phyloP scores from a whole-genome alignment of 2,113 vertebrate species.

The Callospermophilus lateralis region DNA sequence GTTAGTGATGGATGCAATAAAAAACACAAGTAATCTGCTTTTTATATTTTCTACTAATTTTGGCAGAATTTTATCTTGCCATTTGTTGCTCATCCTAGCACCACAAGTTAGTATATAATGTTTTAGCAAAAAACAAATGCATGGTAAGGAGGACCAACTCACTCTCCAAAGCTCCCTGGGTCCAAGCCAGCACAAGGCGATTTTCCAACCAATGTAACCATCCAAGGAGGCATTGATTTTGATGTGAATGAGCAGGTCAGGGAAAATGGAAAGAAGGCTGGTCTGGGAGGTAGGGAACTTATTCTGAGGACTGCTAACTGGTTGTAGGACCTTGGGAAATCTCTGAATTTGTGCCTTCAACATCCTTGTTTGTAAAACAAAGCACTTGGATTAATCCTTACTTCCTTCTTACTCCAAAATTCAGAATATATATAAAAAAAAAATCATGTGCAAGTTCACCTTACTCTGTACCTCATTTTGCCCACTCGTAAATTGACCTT shows the following conservation, averaged over 20 bases:
- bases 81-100: not conserved
- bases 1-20: not conserved
- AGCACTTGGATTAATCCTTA: not conserved
- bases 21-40: not conserved
- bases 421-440: not conserved
- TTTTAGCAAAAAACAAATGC: not conserved
- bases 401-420: not conserved
- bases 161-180: not conserved
- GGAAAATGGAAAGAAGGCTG: not conserved
- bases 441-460: not conserved
- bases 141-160: not conserved
- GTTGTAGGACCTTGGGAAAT: not conserved
- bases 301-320: not conserved
- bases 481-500: not conserved
- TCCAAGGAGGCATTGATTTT: not conserved
- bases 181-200: not conserved
- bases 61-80: not conserved
- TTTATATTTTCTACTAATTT: conserved; percentile 4
- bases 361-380: conserved; percentile 12
- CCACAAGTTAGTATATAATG: not conserved
- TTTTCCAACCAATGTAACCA: not conserved
- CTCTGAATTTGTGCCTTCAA: not conserved
- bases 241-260: not conserved
- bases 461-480: not conserved
- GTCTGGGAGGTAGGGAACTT: not conserved